Percentiles rank a stretch among this genome's conserved stretches.
phyloP scores from a whole-genome alignment of 2,797 vertebrate species.

The Ptychadena robeensis region DNA sequence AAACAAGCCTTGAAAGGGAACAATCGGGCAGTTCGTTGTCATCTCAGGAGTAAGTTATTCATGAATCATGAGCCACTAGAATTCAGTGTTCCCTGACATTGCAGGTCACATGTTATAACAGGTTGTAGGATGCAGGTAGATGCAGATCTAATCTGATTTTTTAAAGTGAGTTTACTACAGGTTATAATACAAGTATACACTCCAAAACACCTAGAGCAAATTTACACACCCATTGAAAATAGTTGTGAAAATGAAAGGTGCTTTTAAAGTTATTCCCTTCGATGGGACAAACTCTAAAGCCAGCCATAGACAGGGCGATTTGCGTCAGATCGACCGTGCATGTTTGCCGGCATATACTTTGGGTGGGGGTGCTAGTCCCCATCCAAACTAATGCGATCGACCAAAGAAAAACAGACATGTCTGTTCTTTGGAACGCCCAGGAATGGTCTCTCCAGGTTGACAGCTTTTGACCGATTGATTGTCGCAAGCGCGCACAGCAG shows the following conservation, averaged over 20 bases:
- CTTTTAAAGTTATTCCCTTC: background rate
- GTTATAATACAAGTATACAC: slow-evolving; percentile 39
- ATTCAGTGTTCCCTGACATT: background rate
- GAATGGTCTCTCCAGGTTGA: too few species aligned
- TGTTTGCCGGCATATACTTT: too few species aligned
- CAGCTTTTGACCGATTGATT: too few species aligned
- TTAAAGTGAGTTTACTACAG: slow-evolving; percentile 48
- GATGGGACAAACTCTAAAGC: background rate
- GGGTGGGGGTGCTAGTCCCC: too few species aligned
- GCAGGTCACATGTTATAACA: slow-evolving; percentile 45
- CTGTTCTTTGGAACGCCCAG: too few species aligned
- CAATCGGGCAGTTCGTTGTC: background rate
- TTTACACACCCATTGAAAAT: background rate
- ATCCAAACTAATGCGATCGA: too few species aligned
- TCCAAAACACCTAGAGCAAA: slow-evolving; percentile 42
- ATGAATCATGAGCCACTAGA: background rate
- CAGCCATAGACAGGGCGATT: too few species aligned
- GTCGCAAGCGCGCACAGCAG: too few species aligned
- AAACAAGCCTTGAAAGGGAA: background rate
- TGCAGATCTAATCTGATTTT: slow-evolving; percentile 3
- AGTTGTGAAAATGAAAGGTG: too few species aligned
- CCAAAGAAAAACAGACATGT: too few species aligned
- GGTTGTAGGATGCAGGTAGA: background rate
- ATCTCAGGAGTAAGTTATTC: background rate
- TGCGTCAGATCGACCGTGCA: too few species aligned